Percentiles rank a stretch among this genome's conserved stretches.
These are phyloP conservation scores for Clytia hemisphaerica DNA, from an alignment of 30 jellyfish, hydroid and myxozoan species.

Conservation along the genomic window DNA sequence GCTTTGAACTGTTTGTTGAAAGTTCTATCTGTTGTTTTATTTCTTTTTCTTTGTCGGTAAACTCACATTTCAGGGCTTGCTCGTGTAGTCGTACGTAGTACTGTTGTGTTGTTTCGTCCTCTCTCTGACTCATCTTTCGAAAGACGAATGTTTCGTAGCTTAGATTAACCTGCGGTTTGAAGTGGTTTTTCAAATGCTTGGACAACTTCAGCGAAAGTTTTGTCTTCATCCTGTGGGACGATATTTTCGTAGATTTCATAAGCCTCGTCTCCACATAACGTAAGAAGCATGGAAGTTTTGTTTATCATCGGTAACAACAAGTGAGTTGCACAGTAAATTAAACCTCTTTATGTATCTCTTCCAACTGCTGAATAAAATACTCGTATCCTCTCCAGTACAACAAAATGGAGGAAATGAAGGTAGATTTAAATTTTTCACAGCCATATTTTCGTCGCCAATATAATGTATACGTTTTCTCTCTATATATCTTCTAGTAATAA, in stretches of 20 bases:
- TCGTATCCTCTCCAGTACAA: no score
- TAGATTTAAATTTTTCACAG: no score
- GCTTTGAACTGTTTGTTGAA: not conserved
- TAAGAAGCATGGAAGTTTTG: conserved; percentile 17
- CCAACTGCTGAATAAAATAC: conserved; percentile 29
- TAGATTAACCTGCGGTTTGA: conserved; percentile 9
- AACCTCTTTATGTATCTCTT: conserved; percentile 4
- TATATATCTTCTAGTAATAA: no score
- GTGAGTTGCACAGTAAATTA: conserved; percentile 16
- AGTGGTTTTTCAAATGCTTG: conserved; percentile 4
- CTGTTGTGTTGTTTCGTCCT: conserved; percentile 10
- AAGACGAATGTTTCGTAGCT: conserved; percentile 8
- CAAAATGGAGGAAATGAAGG: no score
- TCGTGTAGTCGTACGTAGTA: conserved; percentile 10
- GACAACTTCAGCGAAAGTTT: not conserved
- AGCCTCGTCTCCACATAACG: conserved; percentile 14
- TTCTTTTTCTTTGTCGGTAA: conserved; percentile 4
- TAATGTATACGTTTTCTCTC: no score
- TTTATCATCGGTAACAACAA: conserved; percentile 26
- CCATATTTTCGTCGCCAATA: no score
- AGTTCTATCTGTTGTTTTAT: conserved; percentile 8
- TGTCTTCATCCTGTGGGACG: not conserved
- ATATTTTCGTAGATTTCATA: conserved; percentile 21
- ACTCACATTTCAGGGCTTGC: conserved; percentile 13
- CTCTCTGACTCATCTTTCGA: not conserved